Evolutionary conservation across 1,140 invertebrate species (phyloP).

Genomic region (Drosophila ironensis): DNA sequence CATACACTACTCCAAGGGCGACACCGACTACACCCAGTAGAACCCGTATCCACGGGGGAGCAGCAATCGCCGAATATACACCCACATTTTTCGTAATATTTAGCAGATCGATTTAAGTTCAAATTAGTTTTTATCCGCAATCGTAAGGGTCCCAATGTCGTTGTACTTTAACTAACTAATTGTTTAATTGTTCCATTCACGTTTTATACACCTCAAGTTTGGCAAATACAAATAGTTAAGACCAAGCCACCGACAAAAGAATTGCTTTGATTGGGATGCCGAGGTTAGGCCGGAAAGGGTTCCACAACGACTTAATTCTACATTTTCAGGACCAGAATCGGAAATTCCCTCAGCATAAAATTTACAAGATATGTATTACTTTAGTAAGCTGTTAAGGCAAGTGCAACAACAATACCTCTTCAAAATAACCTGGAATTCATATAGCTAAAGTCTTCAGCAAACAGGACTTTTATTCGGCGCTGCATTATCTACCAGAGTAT

Average conservation of each 20-base stretch:
- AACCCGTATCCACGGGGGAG: neutral
- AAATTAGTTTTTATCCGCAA: conserved; percentile 63
- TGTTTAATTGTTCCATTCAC: conserved; percentile 15
- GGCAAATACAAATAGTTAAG: conserved; percentile 69
- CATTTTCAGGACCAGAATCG: too few species aligned
- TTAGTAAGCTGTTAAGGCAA: too few species aligned
- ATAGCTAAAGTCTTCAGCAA: neutral
- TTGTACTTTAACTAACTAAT: conserved; percentile 16
- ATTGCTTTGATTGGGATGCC: neutral
- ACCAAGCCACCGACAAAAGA: conserved; percentile 15
- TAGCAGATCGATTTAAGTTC: conserved; percentile 63
- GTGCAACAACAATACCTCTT: too few species aligned
- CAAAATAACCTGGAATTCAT: too few species aligned
- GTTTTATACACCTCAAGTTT: conserved; percentile 1
- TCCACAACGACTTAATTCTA: too few species aligned
- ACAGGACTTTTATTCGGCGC: too few species aligned
- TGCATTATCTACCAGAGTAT: neutral
- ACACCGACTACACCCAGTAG: conserved; percentile 76
- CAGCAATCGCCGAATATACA: conserved; percentile 57
- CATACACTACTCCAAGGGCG: conserved; percentile 87
- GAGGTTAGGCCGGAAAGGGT: too few species aligned
- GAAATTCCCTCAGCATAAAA: too few species aligned
- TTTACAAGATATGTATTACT: too few species aligned
- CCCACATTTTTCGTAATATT: conserved; percentile 38
- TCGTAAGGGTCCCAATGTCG: conserved; percentile 45